phyloP scores from a whole-genome alignment of 2,797 vertebrate species.

The Manis pentadactyla region DNA sequence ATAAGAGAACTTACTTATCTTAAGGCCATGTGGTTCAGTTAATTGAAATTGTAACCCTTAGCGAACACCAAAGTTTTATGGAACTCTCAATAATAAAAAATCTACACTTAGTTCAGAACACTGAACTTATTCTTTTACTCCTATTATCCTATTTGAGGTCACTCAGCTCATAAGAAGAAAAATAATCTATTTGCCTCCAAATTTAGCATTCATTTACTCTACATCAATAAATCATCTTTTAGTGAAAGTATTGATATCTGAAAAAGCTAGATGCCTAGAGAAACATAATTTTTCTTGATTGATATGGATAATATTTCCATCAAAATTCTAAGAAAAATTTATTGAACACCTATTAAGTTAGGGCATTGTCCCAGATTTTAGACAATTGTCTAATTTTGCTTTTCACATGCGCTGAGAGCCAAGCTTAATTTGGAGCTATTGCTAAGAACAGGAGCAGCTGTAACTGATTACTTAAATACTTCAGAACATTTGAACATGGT shows the following conservation, averaged over 20 bases:
- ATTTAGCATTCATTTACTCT: conserved; percentile 31
- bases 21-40: not conserved
- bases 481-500: conserved; percentile 62
- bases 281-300: not conserved
- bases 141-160: not conserved
- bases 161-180: not conserved
- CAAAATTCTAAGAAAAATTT: conserved; percentile 5
- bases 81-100: not conserved
- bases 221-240: conserved; percentile 27
- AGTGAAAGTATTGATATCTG: not conserved
- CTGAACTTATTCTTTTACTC: not conserved
- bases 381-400: conserved; percentile 38
- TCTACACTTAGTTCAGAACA: conserved; percentile 23
- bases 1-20: conserved; percentile 5
- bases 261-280: not conserved
- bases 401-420: conserved; percentile 48
- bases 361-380: not conserved
- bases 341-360: conserved; percentile 28
- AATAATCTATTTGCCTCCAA: not conserved
- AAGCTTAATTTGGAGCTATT: conserved; percentile 60
- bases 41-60: conserved; percentile 43
- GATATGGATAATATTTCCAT: conserved; percentile 50
- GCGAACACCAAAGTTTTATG: conserved; percentile 27
- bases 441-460: conserved; percentile 57
- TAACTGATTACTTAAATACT: conserved; percentile 67